Evolutionary conservation across 1,140 invertebrate genomes (phyloP).

Genomic region (Berghia stephanieae): DNA sequence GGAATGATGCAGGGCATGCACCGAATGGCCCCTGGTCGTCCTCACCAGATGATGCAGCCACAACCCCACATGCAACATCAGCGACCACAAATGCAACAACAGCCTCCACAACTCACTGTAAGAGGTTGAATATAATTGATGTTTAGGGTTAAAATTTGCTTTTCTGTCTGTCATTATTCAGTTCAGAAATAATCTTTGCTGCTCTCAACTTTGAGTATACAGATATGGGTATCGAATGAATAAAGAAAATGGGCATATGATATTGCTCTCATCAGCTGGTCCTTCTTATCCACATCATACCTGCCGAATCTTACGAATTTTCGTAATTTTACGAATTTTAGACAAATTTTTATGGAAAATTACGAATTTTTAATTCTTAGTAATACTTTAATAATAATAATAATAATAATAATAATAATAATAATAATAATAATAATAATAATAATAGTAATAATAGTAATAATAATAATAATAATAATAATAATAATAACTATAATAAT

Average conservation of each 20-base stretch:
- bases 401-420: not conserved
- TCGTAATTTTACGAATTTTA: too few species aligned
- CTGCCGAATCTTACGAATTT: too few species aligned
- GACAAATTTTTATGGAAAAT: too few species aligned
- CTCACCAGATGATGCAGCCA: too few species aligned
- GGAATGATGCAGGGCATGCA: slow-evolving; percentile 37
- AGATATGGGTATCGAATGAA: not conserved
- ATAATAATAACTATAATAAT: too few species aligned
- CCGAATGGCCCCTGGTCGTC: slow-evolving; percentile 20
- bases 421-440: not conserved
- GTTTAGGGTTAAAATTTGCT: not conserved
- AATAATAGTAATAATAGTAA: not conserved
- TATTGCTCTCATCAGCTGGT: not conserved
- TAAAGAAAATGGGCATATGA: not conserved
- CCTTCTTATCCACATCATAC: not conserved
- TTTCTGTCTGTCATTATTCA: not conserved
- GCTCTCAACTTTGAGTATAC: not conserved
- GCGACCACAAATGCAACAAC: slow-evolving; percentile 31
- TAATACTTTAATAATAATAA: too few species aligned
- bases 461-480: not conserved
- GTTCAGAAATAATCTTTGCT: not conserved
- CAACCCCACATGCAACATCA: slow-evolving; percentile 40
- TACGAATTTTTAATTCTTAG: too few species aligned
- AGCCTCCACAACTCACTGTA: slow-evolving; percentile 32
- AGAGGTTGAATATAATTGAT: not conserved